Conservation (phyloP, 2,888 invertebrate species). For the Conomelus anceps region DNA sequence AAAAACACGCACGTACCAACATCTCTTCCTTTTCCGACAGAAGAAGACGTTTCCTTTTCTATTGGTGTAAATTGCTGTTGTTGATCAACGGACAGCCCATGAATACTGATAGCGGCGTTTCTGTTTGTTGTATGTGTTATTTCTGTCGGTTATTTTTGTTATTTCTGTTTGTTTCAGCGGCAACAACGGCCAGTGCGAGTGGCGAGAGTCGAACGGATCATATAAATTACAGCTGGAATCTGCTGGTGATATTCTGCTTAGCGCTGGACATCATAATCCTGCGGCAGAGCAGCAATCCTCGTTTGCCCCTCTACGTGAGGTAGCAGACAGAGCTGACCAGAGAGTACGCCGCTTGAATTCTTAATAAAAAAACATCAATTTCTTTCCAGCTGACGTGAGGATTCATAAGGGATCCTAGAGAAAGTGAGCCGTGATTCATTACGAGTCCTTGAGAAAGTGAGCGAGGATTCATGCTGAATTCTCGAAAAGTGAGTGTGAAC, state of each 20-base stretch:
- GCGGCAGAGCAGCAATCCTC: background rate
- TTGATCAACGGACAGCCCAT: background rate
- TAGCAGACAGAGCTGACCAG: background rate
- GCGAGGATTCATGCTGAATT: background rate
- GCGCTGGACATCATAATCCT: background rate
- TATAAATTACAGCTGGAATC: background rate
- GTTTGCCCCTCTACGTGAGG: background rate
- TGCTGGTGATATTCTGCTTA: background rate
- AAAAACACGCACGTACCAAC: background rate
- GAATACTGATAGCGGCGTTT: background rate
- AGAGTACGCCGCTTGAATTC: background rate
- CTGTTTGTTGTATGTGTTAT: background rate
- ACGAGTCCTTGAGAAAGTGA: background rate
- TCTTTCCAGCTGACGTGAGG: background rate
- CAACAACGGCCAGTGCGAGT: slow-evolving; percentile 3
- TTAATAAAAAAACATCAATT: background rate
- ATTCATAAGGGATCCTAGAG: background rate
- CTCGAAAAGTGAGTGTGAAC: background rate
- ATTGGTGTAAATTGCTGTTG: background rate
- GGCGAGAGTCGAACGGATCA: background rate
- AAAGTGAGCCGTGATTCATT: background rate
- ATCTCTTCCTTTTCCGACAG: background rate
- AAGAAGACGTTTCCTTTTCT: background rate
- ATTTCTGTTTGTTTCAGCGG: background rate
- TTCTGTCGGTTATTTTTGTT: background rate